A percentile compares a stretch with the other conserved stretches of the same genome.
Evolutionary conservation across 2,888 invertebrate genomes (phyloP).

Genomic region (Deilephila elpenor): DNA sequence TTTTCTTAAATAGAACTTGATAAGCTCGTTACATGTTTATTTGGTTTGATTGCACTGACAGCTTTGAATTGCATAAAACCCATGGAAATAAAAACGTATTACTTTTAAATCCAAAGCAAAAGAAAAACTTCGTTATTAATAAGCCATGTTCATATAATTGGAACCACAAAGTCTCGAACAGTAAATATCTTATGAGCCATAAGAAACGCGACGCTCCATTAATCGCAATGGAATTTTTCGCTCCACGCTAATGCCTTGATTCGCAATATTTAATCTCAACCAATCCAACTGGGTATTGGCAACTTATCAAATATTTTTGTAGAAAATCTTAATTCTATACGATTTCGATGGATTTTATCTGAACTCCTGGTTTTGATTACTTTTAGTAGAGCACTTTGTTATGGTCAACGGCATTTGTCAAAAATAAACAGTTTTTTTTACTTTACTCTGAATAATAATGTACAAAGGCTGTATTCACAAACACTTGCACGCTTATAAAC

Average conservation of each 20-base stretch:
- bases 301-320: constrained; percentile 21
- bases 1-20: too few species aligned
- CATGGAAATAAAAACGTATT: too few species aligned
- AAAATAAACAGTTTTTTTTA: too few species aligned
- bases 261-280: constrained; percentile 12
- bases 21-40: too few species aligned
- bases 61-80: too few species aligned
- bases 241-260: constrained; percentile 8
- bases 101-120: not conserved
- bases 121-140: too few species aligned
- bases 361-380: not conserved
- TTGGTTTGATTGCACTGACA: too few species aligned
- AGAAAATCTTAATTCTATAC: not conserved
- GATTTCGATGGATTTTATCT: not conserved
- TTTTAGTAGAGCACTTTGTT: too few species aligned
- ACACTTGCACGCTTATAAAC: too few species aligned
- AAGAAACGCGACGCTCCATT: not conserved
- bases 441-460: too few species aligned
- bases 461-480: too few species aligned
- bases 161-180: not conserved
- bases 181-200: not conserved
- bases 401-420: too few species aligned
- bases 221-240: not conserved
- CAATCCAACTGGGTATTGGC: constrained; percentile 37
- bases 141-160: not conserved